Evolutionary conservation across 1,140 invertebrate genomes (phyloP).

Genomic region (Lineus longissimus): DNA sequence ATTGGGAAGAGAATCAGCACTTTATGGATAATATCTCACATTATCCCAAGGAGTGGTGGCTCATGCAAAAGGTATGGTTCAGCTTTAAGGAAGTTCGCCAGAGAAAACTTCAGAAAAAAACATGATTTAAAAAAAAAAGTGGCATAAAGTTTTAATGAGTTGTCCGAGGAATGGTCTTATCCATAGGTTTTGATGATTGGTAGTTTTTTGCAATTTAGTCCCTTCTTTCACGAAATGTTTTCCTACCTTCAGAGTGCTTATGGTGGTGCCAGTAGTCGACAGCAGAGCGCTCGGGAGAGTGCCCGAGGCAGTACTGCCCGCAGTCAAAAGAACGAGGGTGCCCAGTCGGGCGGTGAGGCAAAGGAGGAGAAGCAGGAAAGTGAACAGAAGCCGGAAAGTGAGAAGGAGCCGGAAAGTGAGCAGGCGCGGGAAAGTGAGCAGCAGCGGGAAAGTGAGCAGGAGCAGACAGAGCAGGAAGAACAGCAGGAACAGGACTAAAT

Average conservation of each 20-base stretch:
- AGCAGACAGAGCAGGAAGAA: background rate
- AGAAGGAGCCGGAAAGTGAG: conserved; percentile 7
- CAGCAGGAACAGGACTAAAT: background rate
- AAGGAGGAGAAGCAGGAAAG: conserved; percentile 10
- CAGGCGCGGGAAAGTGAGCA: background rate
- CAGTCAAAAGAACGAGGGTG: background rate
- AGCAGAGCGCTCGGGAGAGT: background rate
- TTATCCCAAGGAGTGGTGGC: conserved; percentile 52
- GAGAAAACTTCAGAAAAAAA: background rate
- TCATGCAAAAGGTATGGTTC: conserved; percentile 10
- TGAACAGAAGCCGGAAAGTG: background rate
- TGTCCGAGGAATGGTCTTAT: background rate
- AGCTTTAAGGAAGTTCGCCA: background rate
- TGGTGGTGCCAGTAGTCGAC: background rate
- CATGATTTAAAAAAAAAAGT: background rate
- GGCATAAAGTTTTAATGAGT: background rate
- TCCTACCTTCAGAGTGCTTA: background rate
- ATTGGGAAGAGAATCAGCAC: conserved; percentile 49
- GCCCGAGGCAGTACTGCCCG: background rate
- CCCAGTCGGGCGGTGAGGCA: background rate
- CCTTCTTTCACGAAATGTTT: background rate
- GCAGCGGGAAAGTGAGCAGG: background rate
- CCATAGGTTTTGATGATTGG: background rate
- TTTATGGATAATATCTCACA: conserved; percentile 52
- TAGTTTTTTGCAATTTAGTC: background rate